These are phyloP conservation scores for Piaya cayana DNA, from an alignment of 2,113 vertebrate species.

Conservation along the genomic window DNA sequence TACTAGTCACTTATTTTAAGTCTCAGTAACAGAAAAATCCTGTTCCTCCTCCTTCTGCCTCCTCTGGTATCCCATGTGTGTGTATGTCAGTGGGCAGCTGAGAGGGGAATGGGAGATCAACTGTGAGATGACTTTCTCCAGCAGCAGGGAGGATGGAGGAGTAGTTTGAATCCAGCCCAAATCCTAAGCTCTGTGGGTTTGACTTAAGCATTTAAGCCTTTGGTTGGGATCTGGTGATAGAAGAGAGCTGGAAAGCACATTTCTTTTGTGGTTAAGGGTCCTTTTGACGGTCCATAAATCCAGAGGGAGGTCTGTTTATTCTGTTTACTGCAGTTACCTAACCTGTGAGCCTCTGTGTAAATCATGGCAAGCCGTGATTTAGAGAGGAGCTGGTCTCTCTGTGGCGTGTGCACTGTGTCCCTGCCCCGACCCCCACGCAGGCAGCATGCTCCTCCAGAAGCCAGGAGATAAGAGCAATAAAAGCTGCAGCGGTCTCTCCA, in stretches of 20 bases:
- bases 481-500: background rate
- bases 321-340: conserved; percentile 80
- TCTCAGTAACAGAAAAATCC: background rate
- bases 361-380: conserved; percentile 72
- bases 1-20: background rate
- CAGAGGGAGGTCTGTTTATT: conserved; percentile 68
- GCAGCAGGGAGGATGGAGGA: background rate
- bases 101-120: background rate
- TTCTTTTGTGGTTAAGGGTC: conserved; percentile 69
- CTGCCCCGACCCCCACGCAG: conserved; percentile 48
- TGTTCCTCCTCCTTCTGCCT: background rate
- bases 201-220: conserved; percentile 60
- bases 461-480: conserved; percentile 53
- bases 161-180: conserved; percentile 23
- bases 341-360: conserved; percentile 68
- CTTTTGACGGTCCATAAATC: conserved; percentile 77
- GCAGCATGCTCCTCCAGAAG: conserved; percentile 36
- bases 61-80: background rate
- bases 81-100: background rate
- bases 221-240: conserved; percentile 40
- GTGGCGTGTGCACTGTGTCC: conserved; percentile 11
- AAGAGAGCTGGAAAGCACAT: conserved; percentile 28
- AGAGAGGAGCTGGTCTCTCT: conserved; percentile 38
- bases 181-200: conserved; percentile 10
- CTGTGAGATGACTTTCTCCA: background rate